Evolutionary conservation across 2,113 vertebrate genomes (phyloP), one percentile per base, ranked within the genome.

Genomic region (Smithornis capensis): DNA sequence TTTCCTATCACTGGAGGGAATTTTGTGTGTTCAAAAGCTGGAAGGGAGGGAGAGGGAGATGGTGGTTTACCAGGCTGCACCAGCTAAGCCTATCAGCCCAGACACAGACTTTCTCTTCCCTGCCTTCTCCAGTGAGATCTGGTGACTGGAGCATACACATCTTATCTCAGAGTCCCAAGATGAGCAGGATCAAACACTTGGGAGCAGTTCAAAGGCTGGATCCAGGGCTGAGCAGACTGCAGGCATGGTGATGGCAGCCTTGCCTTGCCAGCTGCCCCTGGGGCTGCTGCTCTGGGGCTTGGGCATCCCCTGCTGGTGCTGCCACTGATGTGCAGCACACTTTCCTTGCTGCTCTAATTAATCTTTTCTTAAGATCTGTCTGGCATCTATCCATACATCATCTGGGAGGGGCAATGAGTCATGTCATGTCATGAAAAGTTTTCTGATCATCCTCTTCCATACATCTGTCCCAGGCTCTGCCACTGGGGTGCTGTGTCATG

Each of bases 181-280:
- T 0, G 37, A 81, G 68, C 44, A 49, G 92, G 87, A 94, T 94
- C 93, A 91, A 90, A 90, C 56, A 47, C 80, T 60, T 96, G 93
- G 88, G 92, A 95, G 65, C 71, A 53, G 68, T 95, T 96, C 92
- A 95, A 92, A 95, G 87, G 79, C 92, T 88, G 90, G 71, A 60
- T 50, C 56, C 63, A 12, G 21, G 59, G 45, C 56, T 53, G 55
- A 83, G 82, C 47, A 86, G 63, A 10, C 82, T 73, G 81, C 63
- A 74, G 70, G 77, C 42, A 10, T 6, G 14, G 38, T 0, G 85
- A 52, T 49, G 82, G 82, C 82, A 88, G 85, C 71, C 55, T 49
- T 27, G 38, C 55, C 38, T 4, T n/a, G 50, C 80, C 79, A 68
- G 37, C 62, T 37, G 63, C 35, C 55, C 44, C 67, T 4, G 0